Evolutionary conservation across 1,140 invertebrate genomes (phyloP), one percentile per base, ranked within the genome.

Genomic region (Pissodes strobi): DNA sequence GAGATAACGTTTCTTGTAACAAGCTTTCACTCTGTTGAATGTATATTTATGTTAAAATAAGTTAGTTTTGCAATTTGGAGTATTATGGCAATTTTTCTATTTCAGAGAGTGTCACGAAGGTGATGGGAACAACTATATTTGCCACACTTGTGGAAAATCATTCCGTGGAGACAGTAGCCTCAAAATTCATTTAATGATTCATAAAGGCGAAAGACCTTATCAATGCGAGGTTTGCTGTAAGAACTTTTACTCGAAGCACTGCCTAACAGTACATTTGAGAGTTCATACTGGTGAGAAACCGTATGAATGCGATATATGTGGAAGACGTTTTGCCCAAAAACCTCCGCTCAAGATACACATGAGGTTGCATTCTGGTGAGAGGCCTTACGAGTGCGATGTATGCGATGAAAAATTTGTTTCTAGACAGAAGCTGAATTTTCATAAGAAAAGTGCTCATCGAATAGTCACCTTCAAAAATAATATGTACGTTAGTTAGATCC

Each of bases 181-280:
- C n/a, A n/a, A n/a, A n/a, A n/a, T n/a, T n/a, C n/a, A n/a, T n/a
- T n/a, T n/a, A n/a, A n/a, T 30, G 15, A 51, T 51, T 1, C 15
- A 15, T 12, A 30, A 9, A 51, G 15, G 27, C 17, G 12, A 8
- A n/a, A 78, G 78, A 66, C 80, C 81, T 0, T 81, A 79, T 67
- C 76, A 76, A 17, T 83, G 82, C 66, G 77, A 76, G 5, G 68
- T 82, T 6, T 84, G 83, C 63, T 78, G 78, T 22, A 82, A 82
- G 63, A 80, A 4, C 79, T 81, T 75, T 68, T 77, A 80, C 0
- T 82, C 81, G 55, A 80, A 81, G 56, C 81, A 82, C 0, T 82
- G 83, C 76, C 61, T 84, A n/a, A 71, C 80, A 4, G 83, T 84
- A 81, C 83, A 84, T 70, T 82, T 82, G 68, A 63, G 83, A 19